Conservation (phyloP, 2,888 invertebrate genomes). For the Proisotoma minuta region DNA sequence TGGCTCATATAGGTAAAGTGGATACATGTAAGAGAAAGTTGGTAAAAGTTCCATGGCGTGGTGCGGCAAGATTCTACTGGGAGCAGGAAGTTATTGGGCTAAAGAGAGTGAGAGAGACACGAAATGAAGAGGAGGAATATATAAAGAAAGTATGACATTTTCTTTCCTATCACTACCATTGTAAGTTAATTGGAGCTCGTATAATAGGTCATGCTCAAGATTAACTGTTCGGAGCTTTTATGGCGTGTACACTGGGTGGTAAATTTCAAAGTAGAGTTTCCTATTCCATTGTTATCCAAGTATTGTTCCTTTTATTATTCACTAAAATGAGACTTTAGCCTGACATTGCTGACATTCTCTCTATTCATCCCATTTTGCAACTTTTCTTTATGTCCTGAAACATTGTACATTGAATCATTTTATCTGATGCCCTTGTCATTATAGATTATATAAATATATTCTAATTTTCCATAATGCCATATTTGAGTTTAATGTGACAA, state of each 20-base stretch:
- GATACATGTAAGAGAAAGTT: too few species aligned
- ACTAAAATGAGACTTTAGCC: background rate
- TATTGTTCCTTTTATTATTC: conserved; percentile 15
- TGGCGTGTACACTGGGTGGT: conserved; percentile 8
- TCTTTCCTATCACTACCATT: background rate
- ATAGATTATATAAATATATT: too few species aligned
- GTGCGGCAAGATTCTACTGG: too few species aligned
- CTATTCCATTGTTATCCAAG: conserved; percentile 2
- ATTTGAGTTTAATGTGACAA: too few species aligned
- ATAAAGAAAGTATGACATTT: conserved; percentile 5
- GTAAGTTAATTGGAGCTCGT: conserved; percentile 2
- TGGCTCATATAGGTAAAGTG: too few species aligned
- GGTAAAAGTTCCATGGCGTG: too few species aligned
- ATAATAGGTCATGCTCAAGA: conserved; percentile 4
- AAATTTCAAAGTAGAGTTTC: conserved; percentile 10
- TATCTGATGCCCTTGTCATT: too few species aligned
- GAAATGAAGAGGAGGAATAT: background rate
- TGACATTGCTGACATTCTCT: background rate
- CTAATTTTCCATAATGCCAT: too few species aligned
- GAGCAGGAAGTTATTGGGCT: too few species aligned
- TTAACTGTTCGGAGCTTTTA: conserved; percentile 6
- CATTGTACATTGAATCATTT: too few species aligned
- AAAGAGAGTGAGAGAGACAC: background rate
- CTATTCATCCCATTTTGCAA: background rate
- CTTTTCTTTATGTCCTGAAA: too few species aligned